A percentile compares a stretch with the other conserved stretches of the same genome.
Evolutionary conservation across 2,797 vertebrate species (phyloP).

Genomic region (Rhinella marina): DNA sequence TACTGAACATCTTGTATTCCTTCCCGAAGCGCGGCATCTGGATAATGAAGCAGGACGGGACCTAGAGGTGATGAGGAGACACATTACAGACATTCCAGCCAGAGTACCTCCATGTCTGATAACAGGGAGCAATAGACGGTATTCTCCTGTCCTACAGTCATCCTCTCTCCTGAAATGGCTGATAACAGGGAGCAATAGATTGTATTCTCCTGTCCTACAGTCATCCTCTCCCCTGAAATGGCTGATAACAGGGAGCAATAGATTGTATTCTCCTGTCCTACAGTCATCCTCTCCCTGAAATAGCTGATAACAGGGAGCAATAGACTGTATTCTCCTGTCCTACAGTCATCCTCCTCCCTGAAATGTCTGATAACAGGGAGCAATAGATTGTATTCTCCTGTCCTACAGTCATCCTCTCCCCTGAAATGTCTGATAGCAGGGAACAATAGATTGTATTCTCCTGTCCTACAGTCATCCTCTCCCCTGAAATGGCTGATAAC

Average conservation of each 20-base stretch:
- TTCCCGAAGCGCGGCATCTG: slow-evolving; percentile 94
- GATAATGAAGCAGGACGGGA: slow-evolving; percentile 88
- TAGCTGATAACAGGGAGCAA: background rate
- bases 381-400: background rate
- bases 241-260: background rate
- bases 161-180: background rate
- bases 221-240: background rate
- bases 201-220: background rate
- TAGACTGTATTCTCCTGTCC: background rate
- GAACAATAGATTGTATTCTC: background rate
- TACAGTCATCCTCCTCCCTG: too few species aligned
- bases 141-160: background rate
- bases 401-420: background rate
- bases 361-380: background rate
- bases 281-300: background rate
- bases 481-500: background rate
- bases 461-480: background rate
- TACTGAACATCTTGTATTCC: slow-evolving; percentile 93
- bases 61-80: slow-evolving; percentile 67
- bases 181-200: background rate
- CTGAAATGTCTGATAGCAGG: background rate
- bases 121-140: background rate
- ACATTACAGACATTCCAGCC: background rate
- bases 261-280: background rate
- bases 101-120: too few species aligned